These are phyloP conservation scores for Caenorhabditis plicata DNA, from an alignment of 2,888 invertebrate species.

Conservation along the genomic window DNA sequence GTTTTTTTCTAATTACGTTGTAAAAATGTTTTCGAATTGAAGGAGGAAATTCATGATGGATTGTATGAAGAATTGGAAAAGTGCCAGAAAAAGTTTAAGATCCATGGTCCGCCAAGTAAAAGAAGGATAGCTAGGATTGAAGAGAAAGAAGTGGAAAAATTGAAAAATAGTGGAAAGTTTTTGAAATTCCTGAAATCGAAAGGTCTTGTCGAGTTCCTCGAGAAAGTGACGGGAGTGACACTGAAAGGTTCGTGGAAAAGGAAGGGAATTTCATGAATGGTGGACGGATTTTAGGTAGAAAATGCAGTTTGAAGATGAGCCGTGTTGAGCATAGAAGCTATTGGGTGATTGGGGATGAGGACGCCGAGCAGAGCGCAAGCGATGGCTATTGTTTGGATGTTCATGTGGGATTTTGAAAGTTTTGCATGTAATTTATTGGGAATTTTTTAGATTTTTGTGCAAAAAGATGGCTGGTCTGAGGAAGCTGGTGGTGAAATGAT, in stretches of 20 bases:
- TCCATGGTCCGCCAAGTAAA: slow-evolving; percentile 45
- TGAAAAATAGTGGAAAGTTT: slow-evolving; percentile 10
- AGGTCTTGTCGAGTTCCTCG: slow-evolving; percentile 7
- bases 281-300: slow-evolving; percentile 11
- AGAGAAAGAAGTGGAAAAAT: slow-evolving; percentile 1
- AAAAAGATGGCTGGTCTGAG: slow-evolving; percentile 35
- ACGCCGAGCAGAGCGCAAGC: slow-evolving; percentile 24
- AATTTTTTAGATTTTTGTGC: slow-evolving; percentile 56
- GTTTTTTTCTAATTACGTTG: slow-evolving; percentile 8
- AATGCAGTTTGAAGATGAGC: slow-evolving; percentile 31
- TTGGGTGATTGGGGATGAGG: slow-evolving; percentile 50
- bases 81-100: slow-evolving; percentile 15
- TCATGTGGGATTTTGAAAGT: no score
- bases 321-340: slow-evolving; percentile 49
- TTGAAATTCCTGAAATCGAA: slow-evolving; percentile 23
- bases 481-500: slow-evolving; percentile 51
- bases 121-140: slow-evolving; percentile 15
- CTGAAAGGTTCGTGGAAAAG: not conserved
- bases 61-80: slow-evolving; percentile 13
- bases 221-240: slow-evolving; percentile 24
- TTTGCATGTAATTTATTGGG: no score
- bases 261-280: not conserved
- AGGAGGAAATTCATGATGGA: slow-evolving; percentile 9
- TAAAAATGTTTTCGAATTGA: not conserved
- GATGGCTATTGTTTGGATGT: slow-evolving; percentile 41